These are phyloP conservation scores for Drosophila prolongata DNA, from an alignment of 2,888 invertebrate genomes.

Conservation along the genomic window DNA sequence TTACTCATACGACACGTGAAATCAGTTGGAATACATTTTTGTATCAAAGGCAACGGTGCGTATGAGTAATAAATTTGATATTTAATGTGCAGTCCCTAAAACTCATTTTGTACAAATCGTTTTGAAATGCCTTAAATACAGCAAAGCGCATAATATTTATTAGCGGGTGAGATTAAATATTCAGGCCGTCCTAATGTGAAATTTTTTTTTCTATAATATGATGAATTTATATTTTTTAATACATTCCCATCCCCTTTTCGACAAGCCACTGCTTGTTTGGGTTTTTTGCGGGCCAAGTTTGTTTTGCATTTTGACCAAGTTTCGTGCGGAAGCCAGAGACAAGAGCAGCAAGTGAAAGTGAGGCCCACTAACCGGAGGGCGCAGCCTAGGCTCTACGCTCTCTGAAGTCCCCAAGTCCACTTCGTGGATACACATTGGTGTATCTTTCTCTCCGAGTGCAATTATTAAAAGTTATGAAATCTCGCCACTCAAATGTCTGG, in stretches of 20 bases:
- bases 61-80: too few relatives aligned
- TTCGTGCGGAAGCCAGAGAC: slow-evolving; percentile 70
- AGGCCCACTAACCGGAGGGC: slow-evolving; percentile 60
- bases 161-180: too few relatives aligned
- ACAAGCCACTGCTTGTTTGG: slow-evolving; percentile 1
- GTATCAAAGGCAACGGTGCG: too few relatives aligned
- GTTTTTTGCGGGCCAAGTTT: slow-evolving; percentile 68
- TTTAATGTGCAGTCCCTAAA: too few relatives aligned
- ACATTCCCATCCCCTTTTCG: background rate
- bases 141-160: too few relatives aligned
- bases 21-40: too few relatives aligned
- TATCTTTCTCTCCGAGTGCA: slow-evolving; percentile 15
- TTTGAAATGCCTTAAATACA: too few relatives aligned
- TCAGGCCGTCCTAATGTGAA: too few relatives aligned
- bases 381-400: slow-evolving; percentile 54
- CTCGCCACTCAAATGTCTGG: slow-evolving; percentile 38
- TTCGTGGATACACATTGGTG: background rate
- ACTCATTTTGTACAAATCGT: too few relatives aligned
- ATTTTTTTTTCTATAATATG: too few relatives aligned
- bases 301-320: slow-evolving; percentile 79
- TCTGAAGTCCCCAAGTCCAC: slow-evolving; percentile 31
- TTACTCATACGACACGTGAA: too few relatives aligned
- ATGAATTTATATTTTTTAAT: too few relatives aligned
- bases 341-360: slow-evolving; percentile 79
- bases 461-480: slow-evolving; percentile 71